Evolutionary conservation across 1,140 invertebrate genomes (phyloP), one percentile per base, ranked within the genome.

Genomic region (Drosophila trapezifrons): DNA sequence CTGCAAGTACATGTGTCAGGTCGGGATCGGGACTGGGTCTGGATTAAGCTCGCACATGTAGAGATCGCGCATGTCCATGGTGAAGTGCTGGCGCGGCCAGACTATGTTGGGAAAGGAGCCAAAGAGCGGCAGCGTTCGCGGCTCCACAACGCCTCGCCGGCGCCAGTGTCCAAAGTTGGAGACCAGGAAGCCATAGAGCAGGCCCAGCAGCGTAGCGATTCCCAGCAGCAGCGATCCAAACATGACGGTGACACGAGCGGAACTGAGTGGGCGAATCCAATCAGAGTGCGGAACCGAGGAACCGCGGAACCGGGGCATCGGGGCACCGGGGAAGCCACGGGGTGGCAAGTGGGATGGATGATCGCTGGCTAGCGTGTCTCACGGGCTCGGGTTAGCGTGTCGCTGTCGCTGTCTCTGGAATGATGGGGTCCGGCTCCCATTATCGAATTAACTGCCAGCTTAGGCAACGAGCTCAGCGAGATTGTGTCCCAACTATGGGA

Each of bases 101-200:
- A 92, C 37, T 2, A 92, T 76, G n/a, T 92, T 93, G 60, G 94
- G 94, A 77, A 94, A 91, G 20, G 84, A 90, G 15, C 92, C 92
- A 9, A 93, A 72, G 0, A 93, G 57, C 0, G 90, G 79, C 5
- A 54, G 35, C 0, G 80, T 82, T 1, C 65, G 62, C 1, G 91
- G 91, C 40, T 85, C 86, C 13, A 59, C 45, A 10, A 93, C 76
- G 32, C 85, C 84, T 17, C 92, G 78, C 8, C 65, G 67, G 0
- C 72, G 65, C 92, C 92, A 93, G 65, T 92, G 90, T 10, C 92
- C 83, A 32, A 92, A 93, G 58, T 91, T 91, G 77, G 87, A 90
- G 42, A 77, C 85, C 17, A 92, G 67, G 73, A 92, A 93, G 25
- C 60, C 58, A 51, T 92, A 92, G 6, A 92, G 18, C 38, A 70